phyloP scores from a whole-genome alignment of 64 coral and sea anemone species.

The Porites lutea region DNA sequence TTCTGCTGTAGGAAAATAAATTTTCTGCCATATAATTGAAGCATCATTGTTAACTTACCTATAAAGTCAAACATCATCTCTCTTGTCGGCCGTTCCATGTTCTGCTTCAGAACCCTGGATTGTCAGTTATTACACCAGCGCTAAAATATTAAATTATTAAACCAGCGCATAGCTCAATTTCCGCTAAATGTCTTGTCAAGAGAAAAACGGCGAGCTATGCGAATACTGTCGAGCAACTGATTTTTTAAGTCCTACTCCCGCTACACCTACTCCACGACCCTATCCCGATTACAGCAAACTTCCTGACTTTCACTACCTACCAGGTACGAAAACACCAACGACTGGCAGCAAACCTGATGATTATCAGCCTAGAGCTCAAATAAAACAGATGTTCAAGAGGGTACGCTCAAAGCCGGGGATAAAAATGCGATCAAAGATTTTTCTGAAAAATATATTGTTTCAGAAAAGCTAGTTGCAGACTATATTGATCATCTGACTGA shows the following conservation, averaged over 20 bases:
- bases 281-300: slow-evolving; percentile 53
- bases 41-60: too few relatives aligned
- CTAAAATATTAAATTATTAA: too few relatives aligned
- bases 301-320: slow-evolving; percentile 65
- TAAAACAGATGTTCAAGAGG: slow-evolving; percentile 54
- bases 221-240: slow-evolving; percentile 53
- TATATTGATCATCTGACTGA: slow-evolving; percentile 68
- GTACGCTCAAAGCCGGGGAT: slow-evolving; percentile 61
- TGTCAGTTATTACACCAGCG: too few relatives aligned
- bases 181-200: slow-evolving; percentile 65
- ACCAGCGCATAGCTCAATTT: too few relatives aligned
- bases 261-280: too few relatives aligned
- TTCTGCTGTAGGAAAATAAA: too few relatives aligned
- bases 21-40: too few relatives aligned
- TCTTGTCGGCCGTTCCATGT: too few relatives aligned
- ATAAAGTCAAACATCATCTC: too few relatives aligned
- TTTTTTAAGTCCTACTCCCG: too few relatives aligned
- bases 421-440: slow-evolving; percentile 66
- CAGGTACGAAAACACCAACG: slow-evolving; percentile 10
- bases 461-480: slow-evolving; percentile 49
- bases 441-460: slow-evolving; percentile 60
- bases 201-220: slow-evolving; percentile 65
- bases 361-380: slow-evolving; percentile 65
- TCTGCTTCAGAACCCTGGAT: too few relatives aligned
- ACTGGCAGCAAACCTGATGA: slow-evolving; percentile 34